A percentile compares a stretch with the other conserved stretches of the same genome.
Conservation (phyloP, 2,888 invertebrate species). For the Polylopha cassiicola region DNA sequence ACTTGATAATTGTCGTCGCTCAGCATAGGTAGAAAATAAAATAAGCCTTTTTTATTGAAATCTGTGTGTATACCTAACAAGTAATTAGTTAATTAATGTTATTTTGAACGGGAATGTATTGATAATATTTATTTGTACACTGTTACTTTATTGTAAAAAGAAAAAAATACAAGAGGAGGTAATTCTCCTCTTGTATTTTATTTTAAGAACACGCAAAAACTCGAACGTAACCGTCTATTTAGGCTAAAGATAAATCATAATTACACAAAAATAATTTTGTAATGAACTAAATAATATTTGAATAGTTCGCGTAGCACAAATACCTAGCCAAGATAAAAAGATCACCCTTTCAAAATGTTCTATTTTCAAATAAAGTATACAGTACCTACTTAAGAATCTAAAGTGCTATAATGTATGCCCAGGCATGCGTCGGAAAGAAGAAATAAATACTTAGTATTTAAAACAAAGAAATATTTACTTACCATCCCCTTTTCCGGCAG, state of each 20-base stretch:
- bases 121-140: no score
- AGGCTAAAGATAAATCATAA: background rate
- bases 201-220: no score
- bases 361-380: conserved; percentile 13
- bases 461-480: conserved; percentile 53
- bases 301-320: background rate
- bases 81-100: no score
- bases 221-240: no score
- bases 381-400: conserved; percentile 13
- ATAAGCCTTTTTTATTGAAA: no score
- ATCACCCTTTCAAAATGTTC: conserved; percentile 16
- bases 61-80: no score
- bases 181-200: no score
- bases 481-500: conserved; percentile 53
- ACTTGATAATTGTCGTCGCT: no score
- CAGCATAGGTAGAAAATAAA: background rate
- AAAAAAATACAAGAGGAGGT: no score
- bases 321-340: conserved; percentile 12
- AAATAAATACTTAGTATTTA: conserved; percentile 36
- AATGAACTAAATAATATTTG: no score
- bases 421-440: conserved; percentile 41
- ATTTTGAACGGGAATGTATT: no score
- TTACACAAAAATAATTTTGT: background rate
- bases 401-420: conserved; percentile 35
- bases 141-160: no score